Conservation (phyloP, 30 jellyfish, hydroid and myxozoan species). For the Calvadosia cruxmelitensis region DNA sequence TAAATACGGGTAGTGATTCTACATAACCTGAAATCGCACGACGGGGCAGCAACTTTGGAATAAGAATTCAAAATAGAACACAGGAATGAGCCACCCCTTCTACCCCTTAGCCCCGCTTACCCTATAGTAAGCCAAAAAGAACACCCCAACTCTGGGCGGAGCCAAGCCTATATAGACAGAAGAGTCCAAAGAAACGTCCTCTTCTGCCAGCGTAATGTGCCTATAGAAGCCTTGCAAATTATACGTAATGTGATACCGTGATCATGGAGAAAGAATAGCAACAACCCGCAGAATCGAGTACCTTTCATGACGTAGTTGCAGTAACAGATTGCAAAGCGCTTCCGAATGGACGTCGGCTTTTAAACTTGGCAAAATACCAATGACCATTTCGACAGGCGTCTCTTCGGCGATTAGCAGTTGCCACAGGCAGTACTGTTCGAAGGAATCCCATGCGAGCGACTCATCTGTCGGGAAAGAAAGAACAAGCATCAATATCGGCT, state of each 20-base stretch:
- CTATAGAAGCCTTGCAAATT: too few relatives aligned
- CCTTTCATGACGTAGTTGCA: constrained; percentile 74
- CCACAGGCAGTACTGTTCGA: constrained; percentile 80
- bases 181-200: too few relatives aligned
- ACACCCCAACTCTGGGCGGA: too few relatives aligned
- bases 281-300: too few relatives aligned
- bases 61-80: background rate
- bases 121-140: too few relatives aligned
- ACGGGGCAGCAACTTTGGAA: background rate
- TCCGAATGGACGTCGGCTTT: constrained; percentile 38
- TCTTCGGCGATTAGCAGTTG: constrained; percentile 75
- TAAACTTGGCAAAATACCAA: constrained; percentile 56
- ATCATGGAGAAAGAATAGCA: too few relatives aligned
- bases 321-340: constrained; percentile 40
- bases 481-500: too few relatives aligned
- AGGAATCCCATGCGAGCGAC: constrained; percentile 69
- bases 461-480: constrained; percentile 18
- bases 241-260: too few relatives aligned
- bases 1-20: background rate
- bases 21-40: background rate
- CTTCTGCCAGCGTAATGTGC: too few relatives aligned
- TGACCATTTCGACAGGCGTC: constrained; percentile 87
- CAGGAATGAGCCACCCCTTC: background rate
- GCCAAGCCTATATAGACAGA: too few relatives aligned
- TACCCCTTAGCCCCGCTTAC: too few relatives aligned